Conservation (phyloP, 2,113 vertebrate species). For the Melozone crissalis region DNA sequence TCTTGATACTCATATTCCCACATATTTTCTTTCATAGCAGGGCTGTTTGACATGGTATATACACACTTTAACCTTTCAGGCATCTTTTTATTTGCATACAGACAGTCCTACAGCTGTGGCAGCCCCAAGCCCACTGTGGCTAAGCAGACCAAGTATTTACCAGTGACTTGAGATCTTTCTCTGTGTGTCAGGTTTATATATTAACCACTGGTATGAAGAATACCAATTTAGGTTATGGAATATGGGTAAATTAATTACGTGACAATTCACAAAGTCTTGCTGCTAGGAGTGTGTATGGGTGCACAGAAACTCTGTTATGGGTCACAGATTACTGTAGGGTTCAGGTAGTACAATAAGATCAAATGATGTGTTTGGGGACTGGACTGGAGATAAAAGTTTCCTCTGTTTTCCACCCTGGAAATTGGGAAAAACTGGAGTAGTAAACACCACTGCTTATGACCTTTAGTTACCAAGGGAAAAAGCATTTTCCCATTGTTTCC, state of each 20-base stretch:
- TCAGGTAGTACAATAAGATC: not conserved
- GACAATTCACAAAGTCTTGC: not conserved
- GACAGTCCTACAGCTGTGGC: not conserved
- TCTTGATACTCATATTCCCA: not conserved
- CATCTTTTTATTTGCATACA: not conserved
- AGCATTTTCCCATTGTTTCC: not conserved
- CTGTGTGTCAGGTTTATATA: not conserved
- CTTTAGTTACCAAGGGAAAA: not conserved
- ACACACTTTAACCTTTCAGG: not conserved
- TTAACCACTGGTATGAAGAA: not conserved
- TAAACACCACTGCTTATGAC: not conserved
- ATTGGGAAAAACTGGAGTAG: not conserved
- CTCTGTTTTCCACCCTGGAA: not conserved
- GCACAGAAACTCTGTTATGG: not conserved
- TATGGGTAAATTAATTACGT: not conserved
- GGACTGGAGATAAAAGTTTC: not conserved
- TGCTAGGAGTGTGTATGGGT: not conserved
- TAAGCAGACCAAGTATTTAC: not conserved
- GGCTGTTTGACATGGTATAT: not conserved
- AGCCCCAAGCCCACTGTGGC: not conserved
- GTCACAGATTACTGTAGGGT: not conserved
- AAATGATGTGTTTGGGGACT: not conserved
- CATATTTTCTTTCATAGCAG: not conserved
- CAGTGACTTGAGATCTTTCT: not conserved
- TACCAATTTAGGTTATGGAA: not conserved